These are phyloP conservation scores for Cricetomys ansorgei DNA, from an alignment of 2,113 vertebrate genomes.

Conservation along the genomic window DNA sequence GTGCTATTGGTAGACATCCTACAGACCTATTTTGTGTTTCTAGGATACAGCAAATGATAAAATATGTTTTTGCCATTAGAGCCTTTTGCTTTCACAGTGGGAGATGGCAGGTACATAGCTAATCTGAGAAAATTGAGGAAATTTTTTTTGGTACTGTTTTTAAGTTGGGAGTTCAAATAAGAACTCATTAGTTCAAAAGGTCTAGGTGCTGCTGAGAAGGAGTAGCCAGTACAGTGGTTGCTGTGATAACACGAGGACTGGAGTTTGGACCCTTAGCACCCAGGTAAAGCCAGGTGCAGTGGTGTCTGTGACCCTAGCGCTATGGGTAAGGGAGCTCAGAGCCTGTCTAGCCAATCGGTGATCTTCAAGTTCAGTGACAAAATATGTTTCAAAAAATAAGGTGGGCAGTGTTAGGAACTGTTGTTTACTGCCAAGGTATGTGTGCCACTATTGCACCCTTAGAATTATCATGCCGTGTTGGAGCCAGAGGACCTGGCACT, in stretches of 20 bases:
- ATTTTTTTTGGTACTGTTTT: not conserved
- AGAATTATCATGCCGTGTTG: not conserved
- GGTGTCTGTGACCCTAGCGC: not conserved
- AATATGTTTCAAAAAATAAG: not conserved
- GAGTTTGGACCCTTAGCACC: no score
- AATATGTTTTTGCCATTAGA: not conserved
- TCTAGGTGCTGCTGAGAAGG: not conserved
- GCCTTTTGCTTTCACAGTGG: not conserved
- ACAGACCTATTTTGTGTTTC: conserved; percentile 5
- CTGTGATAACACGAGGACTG: not conserved
- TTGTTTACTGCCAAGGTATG: not conserved
- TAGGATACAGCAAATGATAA: not conserved
- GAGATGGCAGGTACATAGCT: not conserved
- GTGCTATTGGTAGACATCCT: not conserved
- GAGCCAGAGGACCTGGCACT: not conserved
- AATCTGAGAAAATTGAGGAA: not conserved
- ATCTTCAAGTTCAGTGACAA: not conserved
- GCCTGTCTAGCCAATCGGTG: not conserved
- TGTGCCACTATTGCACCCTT: not conserved
- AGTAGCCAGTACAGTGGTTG: not conserved
- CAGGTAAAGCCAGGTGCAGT: not conserved
- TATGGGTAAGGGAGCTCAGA: not conserved
- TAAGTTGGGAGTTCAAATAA: not conserved
- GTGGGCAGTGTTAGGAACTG: not conserved
- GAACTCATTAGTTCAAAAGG: not conserved